Evolutionary conservation across 2,888 invertebrate genomes (phyloP), one percentile per base, ranked within the genome.

Genomic region (Agrochola lota): DNA sequence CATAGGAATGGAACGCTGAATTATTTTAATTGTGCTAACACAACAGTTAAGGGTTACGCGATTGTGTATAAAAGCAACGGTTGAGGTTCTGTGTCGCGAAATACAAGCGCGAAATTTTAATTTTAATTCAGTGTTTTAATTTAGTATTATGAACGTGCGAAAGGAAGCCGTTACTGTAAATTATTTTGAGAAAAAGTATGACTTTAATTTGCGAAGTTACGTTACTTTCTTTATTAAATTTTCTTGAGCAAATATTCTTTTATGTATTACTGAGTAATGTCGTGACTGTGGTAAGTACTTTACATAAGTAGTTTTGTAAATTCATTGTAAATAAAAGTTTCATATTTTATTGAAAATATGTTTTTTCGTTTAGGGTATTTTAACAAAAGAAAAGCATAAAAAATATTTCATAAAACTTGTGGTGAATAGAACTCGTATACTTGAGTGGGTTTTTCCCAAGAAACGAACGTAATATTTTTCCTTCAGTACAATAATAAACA

Each of bases 21-120:
- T 87, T 89, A 91, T 90, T 90, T 91, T 90, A 89, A 91, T 88
- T 86, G 84, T 77, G 71, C 81, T 83, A 83, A 78, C 83, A 80
- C 59, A 71, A 75, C 79, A 69, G 81, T 78, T 77, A 59, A 82
- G 74, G 77, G 80, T 71, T 69, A 55, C 20, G 71, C 77, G 78
- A 76, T 70, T 81, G 70, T 60, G 74, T 26, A 60, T 71, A 66
- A 80, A 78, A 71, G 70, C 78, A 55, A 77, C 75, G 74, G 80
- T 35, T 69, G n/a, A 57, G 63, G 66, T 77, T 84, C 68, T 75
- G 71, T 77, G 74, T 80, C 35, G 62, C 57, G 62, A 67, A 75
- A 69, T 71, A 35, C 30, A 15, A 52, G 23, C 23, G 30, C 17
- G n/a, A 69, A 69, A 69, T 59, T 78, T 74, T 49, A 78, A 75